Percentiles rank a stretch among this genome's conserved stretches.
Evolutionary conservation across 2,113 vertebrate genomes (phyloP).

Genomic region (Silurus glanis): DNA sequence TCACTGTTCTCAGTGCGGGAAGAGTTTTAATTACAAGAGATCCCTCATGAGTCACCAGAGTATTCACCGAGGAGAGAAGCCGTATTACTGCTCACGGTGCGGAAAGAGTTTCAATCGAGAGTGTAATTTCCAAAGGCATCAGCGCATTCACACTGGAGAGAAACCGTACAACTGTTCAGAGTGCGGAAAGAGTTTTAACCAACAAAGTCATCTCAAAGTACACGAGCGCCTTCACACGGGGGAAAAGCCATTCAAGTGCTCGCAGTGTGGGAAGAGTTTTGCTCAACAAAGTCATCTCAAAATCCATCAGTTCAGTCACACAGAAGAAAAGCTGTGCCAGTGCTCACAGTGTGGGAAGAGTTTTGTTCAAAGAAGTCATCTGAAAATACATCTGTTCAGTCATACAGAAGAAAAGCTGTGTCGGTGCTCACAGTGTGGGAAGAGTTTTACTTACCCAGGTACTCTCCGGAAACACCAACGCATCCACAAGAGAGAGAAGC

Average conservation of each 20-base stretch:
- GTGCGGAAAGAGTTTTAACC: neutral
- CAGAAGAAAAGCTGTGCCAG: neutral
- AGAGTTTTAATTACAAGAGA: too few species aligned
- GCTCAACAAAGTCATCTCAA: too few species aligned
- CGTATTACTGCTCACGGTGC: neutral
- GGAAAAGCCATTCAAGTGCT: neutral
- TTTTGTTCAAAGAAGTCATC: too few species aligned
- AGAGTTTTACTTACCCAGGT: too few species aligned
- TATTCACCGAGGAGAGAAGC: neutral
- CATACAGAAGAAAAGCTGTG: too few species aligned
- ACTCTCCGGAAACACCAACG: too few species aligned
- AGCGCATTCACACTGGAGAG: neutral
- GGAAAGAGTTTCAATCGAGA: neutral
- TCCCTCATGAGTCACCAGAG: too few species aligned
- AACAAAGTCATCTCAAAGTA: neutral
- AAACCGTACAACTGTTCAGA: neutral
- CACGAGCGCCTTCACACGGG: neutral
- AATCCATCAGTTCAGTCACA: neutral
- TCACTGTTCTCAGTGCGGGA: too few species aligned
- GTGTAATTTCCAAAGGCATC: neutral
- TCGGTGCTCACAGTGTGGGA: too few species aligned
- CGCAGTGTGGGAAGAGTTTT: too few species aligned
- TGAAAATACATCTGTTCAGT: too few species aligned
- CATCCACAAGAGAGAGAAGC: too few species aligned
- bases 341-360: neutral